Conservation (phyloP, 2,888 invertebrate species). For the Poecilobothrus nobilitatus region DNA sequence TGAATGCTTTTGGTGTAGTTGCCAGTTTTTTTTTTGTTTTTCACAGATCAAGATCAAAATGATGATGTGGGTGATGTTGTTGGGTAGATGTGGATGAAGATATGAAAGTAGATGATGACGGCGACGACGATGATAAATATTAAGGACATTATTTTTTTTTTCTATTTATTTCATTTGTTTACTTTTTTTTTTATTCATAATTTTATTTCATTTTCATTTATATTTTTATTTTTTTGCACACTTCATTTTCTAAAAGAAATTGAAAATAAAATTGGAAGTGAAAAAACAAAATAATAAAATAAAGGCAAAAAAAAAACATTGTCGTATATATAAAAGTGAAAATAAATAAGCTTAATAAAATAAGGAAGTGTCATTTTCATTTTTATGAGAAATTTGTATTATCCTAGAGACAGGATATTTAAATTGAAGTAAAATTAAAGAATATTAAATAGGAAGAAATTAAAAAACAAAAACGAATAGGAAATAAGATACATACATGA, state of each 20-base stretch:
- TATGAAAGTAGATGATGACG: neutral
- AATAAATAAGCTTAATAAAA: neutral
- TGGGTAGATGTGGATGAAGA: too few species aligned
- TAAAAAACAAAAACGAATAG: neutral
- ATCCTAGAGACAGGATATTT: neutral
- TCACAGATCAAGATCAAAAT: neutral
- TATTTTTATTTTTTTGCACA: neutral
- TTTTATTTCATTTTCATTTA: neutral
- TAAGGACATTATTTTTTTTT: neutral
- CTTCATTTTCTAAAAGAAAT: neutral
- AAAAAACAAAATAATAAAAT: neutral
- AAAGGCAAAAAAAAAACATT: neutral
- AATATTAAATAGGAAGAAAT: neutral
- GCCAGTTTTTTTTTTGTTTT: too few species aligned
- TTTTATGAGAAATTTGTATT: neutral
- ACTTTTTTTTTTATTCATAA: too few species aligned
- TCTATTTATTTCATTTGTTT: too few species aligned
- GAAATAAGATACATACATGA: too few species aligned
- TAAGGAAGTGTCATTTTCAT: neutral
- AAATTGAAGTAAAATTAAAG: neutral
- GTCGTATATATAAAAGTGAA: neutral
- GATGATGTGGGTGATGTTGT: too few species aligned
- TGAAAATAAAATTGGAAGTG: neutral
- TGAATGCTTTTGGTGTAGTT: neutral
- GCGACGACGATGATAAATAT: neutral